These are phyloP conservation scores for Zosterops hypoxanthus DNA, from an alignment of 2,113 vertebrate genomes.

Conservation along the genomic window DNA sequence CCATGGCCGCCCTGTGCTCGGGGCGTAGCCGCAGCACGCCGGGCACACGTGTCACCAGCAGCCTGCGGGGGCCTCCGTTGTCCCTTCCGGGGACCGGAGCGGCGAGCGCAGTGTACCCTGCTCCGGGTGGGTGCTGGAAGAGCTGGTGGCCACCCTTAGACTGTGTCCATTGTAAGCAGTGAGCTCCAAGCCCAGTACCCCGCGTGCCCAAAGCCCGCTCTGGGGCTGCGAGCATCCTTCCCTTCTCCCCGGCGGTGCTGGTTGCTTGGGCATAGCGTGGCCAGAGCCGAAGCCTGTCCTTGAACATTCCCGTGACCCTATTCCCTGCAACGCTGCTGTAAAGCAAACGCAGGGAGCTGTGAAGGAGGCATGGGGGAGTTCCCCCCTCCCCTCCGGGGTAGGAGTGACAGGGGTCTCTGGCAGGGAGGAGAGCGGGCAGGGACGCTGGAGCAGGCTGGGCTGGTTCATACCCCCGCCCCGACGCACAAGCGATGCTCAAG, in stretches of 20 bases:
- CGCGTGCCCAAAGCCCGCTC: fast-evolving
- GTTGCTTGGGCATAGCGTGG: neutral
- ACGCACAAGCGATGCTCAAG: neutral
- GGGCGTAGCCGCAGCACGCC: neutral
- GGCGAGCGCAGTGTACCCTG: fast-evolving
- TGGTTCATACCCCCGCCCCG: neutral
- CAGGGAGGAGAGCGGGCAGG: neutral
- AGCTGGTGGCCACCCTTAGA: neutral
- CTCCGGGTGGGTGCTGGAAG: neutral
- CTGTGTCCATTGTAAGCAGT: fast-evolving
- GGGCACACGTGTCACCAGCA: neutral
- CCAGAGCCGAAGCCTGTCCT: neutral
- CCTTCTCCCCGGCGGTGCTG: neutral
- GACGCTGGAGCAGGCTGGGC: neutral
- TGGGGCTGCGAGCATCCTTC: neutral
- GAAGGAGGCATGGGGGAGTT: neutral
- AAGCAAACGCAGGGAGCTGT: neutral
- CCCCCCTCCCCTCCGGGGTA: neutral
- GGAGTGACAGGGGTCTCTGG: neutral
- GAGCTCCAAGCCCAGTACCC: neutral
- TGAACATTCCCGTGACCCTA: neutral
- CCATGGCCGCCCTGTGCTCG: neutral
- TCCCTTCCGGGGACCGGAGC: neutral
- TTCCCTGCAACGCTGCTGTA: neutral
- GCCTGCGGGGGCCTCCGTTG: neutral